Evolutionary conservation across 2,797 vertebrate species (phyloP).

Genomic region (Brotula barbata): DNA sequence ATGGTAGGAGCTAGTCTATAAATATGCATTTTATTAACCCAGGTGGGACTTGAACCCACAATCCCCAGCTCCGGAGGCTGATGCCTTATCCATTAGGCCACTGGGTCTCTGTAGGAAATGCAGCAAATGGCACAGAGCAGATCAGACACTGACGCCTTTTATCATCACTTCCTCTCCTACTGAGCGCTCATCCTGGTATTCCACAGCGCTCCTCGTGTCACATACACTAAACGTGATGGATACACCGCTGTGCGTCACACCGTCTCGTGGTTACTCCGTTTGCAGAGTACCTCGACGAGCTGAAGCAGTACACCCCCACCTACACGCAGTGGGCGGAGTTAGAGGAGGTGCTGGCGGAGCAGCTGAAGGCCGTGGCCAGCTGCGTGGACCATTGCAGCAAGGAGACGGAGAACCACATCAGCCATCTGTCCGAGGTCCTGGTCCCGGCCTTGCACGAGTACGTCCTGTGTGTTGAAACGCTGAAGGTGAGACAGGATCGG

Average conservation of each 20-base stretch:
- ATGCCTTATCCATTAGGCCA: constrained; percentile 86
- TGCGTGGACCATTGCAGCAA: constrained; percentile 85
- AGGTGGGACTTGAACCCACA: constrained; percentile 85
- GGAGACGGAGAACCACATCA: constrained; percentile 82
- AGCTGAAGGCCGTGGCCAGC: constrained; percentile 81
- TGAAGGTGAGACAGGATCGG: constrained; percentile 82
- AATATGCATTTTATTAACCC: too few species aligned
- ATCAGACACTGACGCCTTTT: too few species aligned
- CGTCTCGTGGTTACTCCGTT: neutral
- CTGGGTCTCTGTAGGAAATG: too few species aligned
- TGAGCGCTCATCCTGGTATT: too few species aligned
- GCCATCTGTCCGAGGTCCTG: constrained; percentile 81
- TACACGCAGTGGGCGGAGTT: constrained; percentile 87
- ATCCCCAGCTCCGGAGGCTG: constrained; percentile 83
- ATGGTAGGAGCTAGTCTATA: too few species aligned
- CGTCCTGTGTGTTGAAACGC: constrained; percentile 87
- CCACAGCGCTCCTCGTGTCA: too few species aligned
- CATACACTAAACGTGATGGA: too few species aligned
- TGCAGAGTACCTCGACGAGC: constrained; percentile 88
- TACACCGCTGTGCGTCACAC: too few species aligned
- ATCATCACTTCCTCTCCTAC: too few species aligned
- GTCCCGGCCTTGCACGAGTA: constrained; percentile 91
- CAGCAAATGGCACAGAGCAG: too few species aligned
- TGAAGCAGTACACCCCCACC: constrained; percentile 86
- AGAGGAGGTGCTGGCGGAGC: constrained; percentile 84